Percentiles rank a stretch among this genome's conserved stretches.
These are phyloP conservation scores for Phalacrocorax pelagicus DNA, from an alignment of 2,113 vertebrate species.

Conservation along the genomic window DNA sequence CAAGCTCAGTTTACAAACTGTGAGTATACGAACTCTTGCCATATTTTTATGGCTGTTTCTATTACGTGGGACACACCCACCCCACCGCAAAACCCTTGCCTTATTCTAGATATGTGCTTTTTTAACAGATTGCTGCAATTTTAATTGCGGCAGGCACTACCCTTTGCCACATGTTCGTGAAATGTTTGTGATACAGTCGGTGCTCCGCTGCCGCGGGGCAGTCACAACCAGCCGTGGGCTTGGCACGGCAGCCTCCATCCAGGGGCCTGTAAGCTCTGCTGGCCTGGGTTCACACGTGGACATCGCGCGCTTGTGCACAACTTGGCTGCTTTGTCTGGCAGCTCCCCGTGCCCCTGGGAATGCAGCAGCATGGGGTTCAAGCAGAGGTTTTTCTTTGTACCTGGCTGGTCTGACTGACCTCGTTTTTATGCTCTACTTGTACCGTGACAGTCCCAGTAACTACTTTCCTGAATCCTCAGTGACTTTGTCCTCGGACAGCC, in stretches of 20 bases:
- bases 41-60: not conserved
- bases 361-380: not conserved
- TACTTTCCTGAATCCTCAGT: not conserved
- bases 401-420: not conserved
- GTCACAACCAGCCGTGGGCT: not conserved
- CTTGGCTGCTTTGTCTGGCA: not conserved
- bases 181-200: not conserved
- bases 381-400: not conserved
- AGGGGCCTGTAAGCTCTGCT: not conserved
- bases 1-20: not conserved
- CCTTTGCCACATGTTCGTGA: accelerated
- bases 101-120: not conserved
- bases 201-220: not conserved
- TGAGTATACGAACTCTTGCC: not conserved
- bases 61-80: not conserved
- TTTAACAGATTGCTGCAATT: not conserved
- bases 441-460: not conserved
- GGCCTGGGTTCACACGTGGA: not conserved
- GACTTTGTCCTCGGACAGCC: not conserved
- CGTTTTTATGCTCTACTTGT: not conserved
- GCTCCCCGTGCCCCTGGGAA: not conserved
- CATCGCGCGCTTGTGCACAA: accelerated
- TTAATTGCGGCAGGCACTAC: not conserved
- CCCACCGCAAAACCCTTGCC: not conserved
- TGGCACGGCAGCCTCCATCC: no score